phyloP scores from a whole-genome alignment of 2,113 vertebrate species.

The Struthio camelus region DNA sequence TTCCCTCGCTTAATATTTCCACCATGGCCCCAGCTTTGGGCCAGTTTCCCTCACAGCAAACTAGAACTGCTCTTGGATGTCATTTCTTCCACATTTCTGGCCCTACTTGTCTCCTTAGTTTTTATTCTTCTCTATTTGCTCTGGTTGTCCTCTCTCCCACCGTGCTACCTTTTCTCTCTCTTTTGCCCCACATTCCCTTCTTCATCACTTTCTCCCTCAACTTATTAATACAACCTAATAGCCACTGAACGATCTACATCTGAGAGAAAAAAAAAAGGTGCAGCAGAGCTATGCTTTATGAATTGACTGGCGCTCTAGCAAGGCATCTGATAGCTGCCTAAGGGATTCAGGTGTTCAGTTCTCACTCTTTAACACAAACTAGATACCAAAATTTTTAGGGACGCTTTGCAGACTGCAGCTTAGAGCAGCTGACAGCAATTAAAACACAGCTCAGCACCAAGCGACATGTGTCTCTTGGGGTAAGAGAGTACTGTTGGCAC shows the following conservation, averaged over 20 bases:
- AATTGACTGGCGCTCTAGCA: background rate
- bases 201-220: background rate
- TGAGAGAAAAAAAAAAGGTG: background rate
- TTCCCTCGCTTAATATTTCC: background rate
- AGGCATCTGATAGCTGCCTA: background rate
- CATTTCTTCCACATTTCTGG: background rate
- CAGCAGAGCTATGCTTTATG: background rate
- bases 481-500: background rate
- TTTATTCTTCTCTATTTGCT: background rate
- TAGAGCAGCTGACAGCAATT: background rate
- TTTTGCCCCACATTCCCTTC: background rate
- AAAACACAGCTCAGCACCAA: background rate
- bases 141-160: background rate
- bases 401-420: conserved; percentile 2
- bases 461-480: background rate
- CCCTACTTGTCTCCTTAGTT: background rate
- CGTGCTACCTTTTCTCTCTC: background rate
- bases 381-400: background rate
- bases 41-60: background rate
- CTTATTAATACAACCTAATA: background rate
- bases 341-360: background rate
- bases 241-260: background rate
- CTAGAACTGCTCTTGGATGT: background rate
- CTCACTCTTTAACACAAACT: background rate
- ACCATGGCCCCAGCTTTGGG: background rate